Base-by-base conservation (phyloP, 2,113 vertebrate species). In the Irena cyanogastra region DNA sequence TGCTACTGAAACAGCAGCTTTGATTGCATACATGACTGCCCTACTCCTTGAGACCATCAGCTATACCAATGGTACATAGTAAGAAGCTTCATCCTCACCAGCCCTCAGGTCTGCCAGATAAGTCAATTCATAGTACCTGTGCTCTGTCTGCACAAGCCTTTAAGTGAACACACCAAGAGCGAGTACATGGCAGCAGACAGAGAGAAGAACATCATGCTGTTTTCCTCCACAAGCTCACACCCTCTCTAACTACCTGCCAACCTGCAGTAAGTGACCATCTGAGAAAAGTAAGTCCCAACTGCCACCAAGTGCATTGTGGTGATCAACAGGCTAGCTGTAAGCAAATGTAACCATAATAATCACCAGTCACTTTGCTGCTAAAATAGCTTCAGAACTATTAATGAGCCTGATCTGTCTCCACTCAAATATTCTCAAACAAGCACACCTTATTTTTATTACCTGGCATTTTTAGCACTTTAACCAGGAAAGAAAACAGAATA, bases 151-250 rank as follows among this genome's bases (percentile, higher is more conserved):
- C n/a, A 39, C 1, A 3, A 70, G 64, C 27, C 16, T 54, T 24
- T 26, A 41, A 30, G 33, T 7, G 19, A 91, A 33, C 37, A 45
- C 14, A 52, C 6, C 16, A 39, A 3, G 17, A 79, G 5, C 0
- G 0, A 69, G 27, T 20, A 39, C 1, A 2, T 2, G 7, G 35
- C 63, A 83, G 68, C 17, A 72, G 39, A 64, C 42, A 80, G 23
- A 50, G 13, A 19, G 33, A 76, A 72, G 35, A 71, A 39, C 0
- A 0, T 13, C 30, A 42, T 3, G 3, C 0, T 26, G 27, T 37
- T 49, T 69, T 60, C 52, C 30, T 57, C 42, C 65, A 18, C 0
- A 0, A 94, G 56, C 37, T 89, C n/a, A 78, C 22, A 65, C 26
- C 4, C 6, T 45, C 35, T 22, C 16, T 33, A 89, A 26, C 17